Evolutionary conservation across 2,888 invertebrate species (phyloP), one percentile per base, ranked within the genome.

Genomic region (Formica aserva): DNA sequence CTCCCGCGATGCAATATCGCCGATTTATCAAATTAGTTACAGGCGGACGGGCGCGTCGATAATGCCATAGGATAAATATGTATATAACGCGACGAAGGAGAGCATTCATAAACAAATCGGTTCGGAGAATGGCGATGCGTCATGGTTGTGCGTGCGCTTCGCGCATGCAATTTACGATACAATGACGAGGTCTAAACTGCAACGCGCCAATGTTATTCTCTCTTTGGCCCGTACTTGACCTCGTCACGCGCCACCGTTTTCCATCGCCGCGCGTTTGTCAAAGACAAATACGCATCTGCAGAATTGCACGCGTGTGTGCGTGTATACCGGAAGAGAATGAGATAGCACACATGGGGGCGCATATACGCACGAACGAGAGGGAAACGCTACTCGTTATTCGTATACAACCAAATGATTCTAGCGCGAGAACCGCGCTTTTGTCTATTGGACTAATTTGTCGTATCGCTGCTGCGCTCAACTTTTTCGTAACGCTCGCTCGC

Each of bases 31-130:
- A 78, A 69, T 78, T 78, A 78, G 45, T 78, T 60, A 78, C 78
- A 60, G 69, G 29, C 78, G 69, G 8, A 41, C 77, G 57, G 57
- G 45, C 60, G 78, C 78, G 26, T 45, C 57, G 65, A 76, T 75
- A 57, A 57, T 65, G 48, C 15, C 18, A 78, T 48, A n/a, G 63
- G 72, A 86, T 89, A 89, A 89, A 89, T 89, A 88, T 86, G 88
- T 86, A 88, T 88, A 88, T 32, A 76, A 77, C 82, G 66, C 57
- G 83, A 82, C 55, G 62, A 83, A 77, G 85, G 80, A 82, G 75
- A 78, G 75, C 88, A 88, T 89, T 89, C 88, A 86, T 89, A 88
- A 89, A 89, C 88, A 89, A 89, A 89, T 89, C 83, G 82, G 81
- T 85, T 63, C 67, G 78, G 38, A 60, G 60, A 15, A 71, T 9